Percentiles rank a stretch among this genome's conserved stretches.
These are phyloP conservation scores for Drosophila obscura DNA, from an alignment of 1,140 invertebrate species.

Conservation along the genomic window DNA sequence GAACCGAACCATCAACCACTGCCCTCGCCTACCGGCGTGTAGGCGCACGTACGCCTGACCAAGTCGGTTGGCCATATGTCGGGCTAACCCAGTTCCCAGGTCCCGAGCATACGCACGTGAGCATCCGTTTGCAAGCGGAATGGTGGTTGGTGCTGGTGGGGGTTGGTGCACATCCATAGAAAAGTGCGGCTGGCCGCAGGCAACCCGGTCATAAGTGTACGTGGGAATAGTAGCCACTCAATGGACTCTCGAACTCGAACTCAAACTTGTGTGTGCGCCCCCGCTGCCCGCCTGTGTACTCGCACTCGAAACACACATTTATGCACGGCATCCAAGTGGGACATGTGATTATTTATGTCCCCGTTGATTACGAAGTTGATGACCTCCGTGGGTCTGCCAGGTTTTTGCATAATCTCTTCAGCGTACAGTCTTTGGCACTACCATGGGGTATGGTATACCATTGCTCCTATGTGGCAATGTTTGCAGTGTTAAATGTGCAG, in stretches of 20 bases:
- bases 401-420: slow-evolving; percentile 36
- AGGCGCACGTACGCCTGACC: slow-evolving; percentile 46
- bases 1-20: background rate
- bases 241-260: slow-evolving; percentile 32
- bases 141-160: slow-evolving; percentile 1
- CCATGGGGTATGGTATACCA: background rate
- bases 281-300: slow-evolving; percentile 5
- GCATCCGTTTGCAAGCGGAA: slow-evolving; percentile 38
- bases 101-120: slow-evolving; percentile 57
- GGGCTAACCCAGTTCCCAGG: slow-evolving; percentile 56
- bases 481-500: slow-evolving; percentile 12
- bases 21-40: slow-evolving; percentile 1
- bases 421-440: background rate
- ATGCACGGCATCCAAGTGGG: slow-evolving; percentile 53
- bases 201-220: slow-evolving; percentile 9
- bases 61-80: slow-evolving; percentile 46
- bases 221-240: slow-evolving; percentile 40
- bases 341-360: slow-evolving; percentile 72
- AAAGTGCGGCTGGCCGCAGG: slow-evolving; percentile 39
- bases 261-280: background rate
- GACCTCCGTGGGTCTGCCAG: slow-evolving; percentile 45
- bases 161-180: background rate
- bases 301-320: slow-evolving; percentile 44
- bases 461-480: slow-evolving; percentile 12
- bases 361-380: slow-evolving; percentile 68